Conservation (phyloP, 2,797 vertebrate species). For the Enteromius fasciolatus region DNA sequence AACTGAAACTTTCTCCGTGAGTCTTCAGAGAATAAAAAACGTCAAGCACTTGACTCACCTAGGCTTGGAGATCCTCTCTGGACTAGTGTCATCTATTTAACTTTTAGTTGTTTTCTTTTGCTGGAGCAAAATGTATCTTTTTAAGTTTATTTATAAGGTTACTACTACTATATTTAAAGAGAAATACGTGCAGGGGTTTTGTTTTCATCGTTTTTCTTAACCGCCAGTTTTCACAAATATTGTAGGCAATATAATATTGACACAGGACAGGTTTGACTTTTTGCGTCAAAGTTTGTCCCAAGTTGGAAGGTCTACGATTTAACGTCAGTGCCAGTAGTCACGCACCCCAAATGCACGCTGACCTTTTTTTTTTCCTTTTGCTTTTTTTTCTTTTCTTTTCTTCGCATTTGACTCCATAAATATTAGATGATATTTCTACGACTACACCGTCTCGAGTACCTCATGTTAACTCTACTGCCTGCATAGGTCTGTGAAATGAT, state of each 20-base stretch:
- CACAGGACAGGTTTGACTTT: conserved; percentile 73
- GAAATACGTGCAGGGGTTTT: conserved; percentile 77
- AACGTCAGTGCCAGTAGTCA: conserved; percentile 88
- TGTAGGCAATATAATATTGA: conserved; percentile 79
- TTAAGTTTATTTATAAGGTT: conserved; percentile 57
- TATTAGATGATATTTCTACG: conserved; percentile 87
- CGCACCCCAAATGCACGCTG: conserved; percentile 67
- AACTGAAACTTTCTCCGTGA: conserved; percentile 68
- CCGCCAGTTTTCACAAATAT: conserved; percentile 71
- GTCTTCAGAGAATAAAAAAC: conserved; percentile 68
- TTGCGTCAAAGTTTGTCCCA: conserved; percentile 71
- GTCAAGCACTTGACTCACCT: conserved; percentile 74
- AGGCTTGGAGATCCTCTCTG: conserved; percentile 69
- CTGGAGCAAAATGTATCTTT: conserved; percentile 69
- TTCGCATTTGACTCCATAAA: conserved; percentile 79
- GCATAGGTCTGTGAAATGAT: conserved; percentile 94
- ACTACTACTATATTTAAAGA: conserved; percentile 76
- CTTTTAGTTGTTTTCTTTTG: conserved; percentile 69
- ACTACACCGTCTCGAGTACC: conserved; percentile 91
- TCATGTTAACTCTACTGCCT: conserved; percentile 91
- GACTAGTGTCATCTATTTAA: conserved; percentile 78
- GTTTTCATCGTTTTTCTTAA: conserved; percentile 57
- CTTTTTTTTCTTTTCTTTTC: conserved; percentile 70
- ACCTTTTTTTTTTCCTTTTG: conserved; percentile 63
- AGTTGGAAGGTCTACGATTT: conserved; percentile 70